Base-by-base conservation (phyloP, 1,140 invertebrate species). In the Lasioglossum baleicum region DNA sequence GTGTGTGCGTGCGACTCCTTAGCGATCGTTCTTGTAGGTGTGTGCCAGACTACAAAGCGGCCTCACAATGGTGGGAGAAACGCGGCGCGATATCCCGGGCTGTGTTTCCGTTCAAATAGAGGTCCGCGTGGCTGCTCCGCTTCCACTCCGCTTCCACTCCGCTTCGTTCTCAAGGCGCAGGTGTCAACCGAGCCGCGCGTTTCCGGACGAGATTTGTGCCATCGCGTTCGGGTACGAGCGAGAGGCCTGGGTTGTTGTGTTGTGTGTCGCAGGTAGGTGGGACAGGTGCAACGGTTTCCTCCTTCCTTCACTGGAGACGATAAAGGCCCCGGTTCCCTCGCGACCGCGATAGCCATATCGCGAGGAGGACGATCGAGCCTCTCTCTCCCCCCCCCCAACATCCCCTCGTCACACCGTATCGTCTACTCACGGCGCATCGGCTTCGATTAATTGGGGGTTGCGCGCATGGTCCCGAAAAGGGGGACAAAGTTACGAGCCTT, bases 21-120 rank as follows among this genome's bases (percentile, higher is more conserved):
- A 0, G 51, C 51, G 51, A 53, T 53, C 53, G 70, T 42, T 48
- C 42, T 67, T 20, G 51, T 15, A 20, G 10, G n/a, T 3, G 61
- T 56, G 68, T 64, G 51, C 75, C 80, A 87, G 88, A 89, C 85
- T 86, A 89, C 88, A 89, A 88, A 88, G 87, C 86, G 65, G 83
- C 82, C 83, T 85, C 84, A 89, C 88, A 90, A 90, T 90, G 82
- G 79, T 88, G 89, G 84, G 88, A 90, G 86, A 71, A 51, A 65
- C 42, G 77, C 53, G 26, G 75, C 83, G 84, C 73, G 85, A 88
- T 90, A 90, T 87, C 85, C 75, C 87, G 60, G 56, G 75, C 78
- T 68, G 87, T 68, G 87, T 89, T 90, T 90, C 89, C 88, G 89
- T 90, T 88, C 82, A 88, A 90, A 90, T 87, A 90, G 67, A 87